phyloP scores from a whole-genome alignment of 2,797 vertebrate species.

The Nyctibius grandis region DNA sequence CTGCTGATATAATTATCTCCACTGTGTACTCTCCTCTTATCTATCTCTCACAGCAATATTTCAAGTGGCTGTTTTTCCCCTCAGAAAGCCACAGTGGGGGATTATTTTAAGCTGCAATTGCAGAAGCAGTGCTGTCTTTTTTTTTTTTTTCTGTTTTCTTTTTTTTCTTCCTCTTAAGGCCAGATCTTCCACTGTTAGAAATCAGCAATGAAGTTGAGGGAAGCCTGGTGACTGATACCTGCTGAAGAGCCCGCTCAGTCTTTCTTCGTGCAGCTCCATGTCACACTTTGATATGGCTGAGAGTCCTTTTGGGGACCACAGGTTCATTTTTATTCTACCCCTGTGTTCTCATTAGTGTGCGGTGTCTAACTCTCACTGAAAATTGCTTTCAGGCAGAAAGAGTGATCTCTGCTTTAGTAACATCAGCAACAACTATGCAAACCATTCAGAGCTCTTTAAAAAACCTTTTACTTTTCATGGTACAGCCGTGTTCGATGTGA shows the following conservation, averaged over 20 bases:
- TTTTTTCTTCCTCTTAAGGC: not conserved
- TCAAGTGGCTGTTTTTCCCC: not conserved
- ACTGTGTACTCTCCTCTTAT: not conserved
- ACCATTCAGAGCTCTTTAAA: not conserved
- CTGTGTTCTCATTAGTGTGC: not conserved
- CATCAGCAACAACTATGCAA: not conserved
- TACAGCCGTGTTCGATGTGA: not conserved
- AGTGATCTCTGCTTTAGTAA: not conserved
- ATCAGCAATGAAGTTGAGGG: not conserved
- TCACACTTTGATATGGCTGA: not conserved
- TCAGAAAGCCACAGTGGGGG: not conserved
- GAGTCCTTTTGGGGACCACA: not conserved
- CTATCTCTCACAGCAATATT: not conserved
- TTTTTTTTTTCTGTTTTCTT: not conserved
- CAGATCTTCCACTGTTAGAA: not conserved
- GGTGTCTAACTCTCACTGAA: not conserved
- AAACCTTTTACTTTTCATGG: not conserved
- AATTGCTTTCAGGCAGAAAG: not conserved
- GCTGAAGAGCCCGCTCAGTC: not conserved
- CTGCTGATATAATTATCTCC: conserved; percentile 35
- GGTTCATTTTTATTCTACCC: not conserved
- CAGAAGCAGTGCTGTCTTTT: not conserved
- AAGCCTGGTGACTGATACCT: not conserved
- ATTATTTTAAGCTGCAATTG: conserved; percentile 20
- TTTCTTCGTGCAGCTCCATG: not conserved